Percentiles rank a stretch among this genome's conserved stretches.
Conservation (phyloP, 2,797 vertebrate genomes). For the Poecilia gillii region DNA sequence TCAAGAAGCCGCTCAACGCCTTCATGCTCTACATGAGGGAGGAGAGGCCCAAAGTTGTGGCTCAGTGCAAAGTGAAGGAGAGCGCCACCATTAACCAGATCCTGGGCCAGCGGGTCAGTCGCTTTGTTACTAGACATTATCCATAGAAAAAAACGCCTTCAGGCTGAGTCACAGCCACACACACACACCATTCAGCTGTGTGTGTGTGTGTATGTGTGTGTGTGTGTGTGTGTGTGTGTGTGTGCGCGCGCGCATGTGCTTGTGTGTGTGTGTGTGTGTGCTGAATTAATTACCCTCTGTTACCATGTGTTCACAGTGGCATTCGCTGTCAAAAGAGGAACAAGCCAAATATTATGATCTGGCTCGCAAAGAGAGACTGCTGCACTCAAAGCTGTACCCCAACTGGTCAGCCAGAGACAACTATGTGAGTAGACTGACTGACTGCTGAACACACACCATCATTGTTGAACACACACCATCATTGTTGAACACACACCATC, state of each 20-base stretch:
- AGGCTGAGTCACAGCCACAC: too few species aligned
- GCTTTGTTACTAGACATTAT: background rate
- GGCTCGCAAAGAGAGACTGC: constrained; percentile 92
- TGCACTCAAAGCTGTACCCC: constrained; percentile 94
- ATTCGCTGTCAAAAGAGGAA: constrained; percentile 90
- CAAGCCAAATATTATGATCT: constrained; percentile 95
- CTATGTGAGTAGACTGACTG: constrained; percentile 82
- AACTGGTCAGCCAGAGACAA: constrained; percentile 96
- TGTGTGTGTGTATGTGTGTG: background rate
- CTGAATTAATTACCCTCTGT: background rate
- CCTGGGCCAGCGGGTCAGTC: constrained; percentile 86
- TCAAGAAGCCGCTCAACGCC: constrained; percentile 95
- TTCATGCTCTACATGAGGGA: constrained; percentile 99
- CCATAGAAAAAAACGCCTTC: background rate
- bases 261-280: background rate
- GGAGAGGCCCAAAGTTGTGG: constrained; percentile 94
- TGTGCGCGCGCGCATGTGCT: too few species aligned
- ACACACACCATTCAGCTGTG: background rate
- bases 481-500: too few species aligned
- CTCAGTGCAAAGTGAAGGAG: constrained; percentile 94
- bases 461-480: background rate
- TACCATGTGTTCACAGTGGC: constrained; percentile 83
- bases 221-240: background rate
- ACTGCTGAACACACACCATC: background rate
- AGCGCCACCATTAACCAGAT: constrained; percentile 98